Evolutionary conservation across 2,113 vertebrate genomes (phyloP), one percentile per base, ranked within the genome.

Genomic region (Edolisoma coerulescens): DNA sequence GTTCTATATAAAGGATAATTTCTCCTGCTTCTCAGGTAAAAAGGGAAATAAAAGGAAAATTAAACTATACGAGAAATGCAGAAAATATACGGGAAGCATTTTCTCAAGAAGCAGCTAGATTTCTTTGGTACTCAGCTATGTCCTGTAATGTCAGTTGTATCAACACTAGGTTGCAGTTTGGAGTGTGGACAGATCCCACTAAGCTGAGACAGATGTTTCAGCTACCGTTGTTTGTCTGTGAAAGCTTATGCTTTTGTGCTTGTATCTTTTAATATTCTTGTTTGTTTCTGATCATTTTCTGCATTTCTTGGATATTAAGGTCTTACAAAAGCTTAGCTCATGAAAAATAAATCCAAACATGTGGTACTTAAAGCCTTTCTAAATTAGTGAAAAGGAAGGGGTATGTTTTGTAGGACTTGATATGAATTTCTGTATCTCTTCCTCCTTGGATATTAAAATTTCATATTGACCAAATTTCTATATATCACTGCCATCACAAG

Each of bases 401-500:
- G 28, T 93, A 30, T 69, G 50, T 93, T 96, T 73, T 76, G 37
- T 88, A 91, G 93, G 90, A 90, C 87, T 75, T 83, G 57, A 78
- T 52, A 39, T 28, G 69, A 84, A 57, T 85, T 84, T 89, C 89
- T 63, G 0, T 78, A 39, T 77, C 76, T 95, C 89, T 93, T 95
- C 85, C 67, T 93, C 59, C n/a, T 59, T 60, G 42, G 35, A 77
- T 74, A 63, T 9, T 73, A 57, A 64, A 73, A 96, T 52, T 92
- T 63, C 59, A 42, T 85, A 63, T 94, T 88, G 94, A 73, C 82
- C 84, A 74, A 69, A 89, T 97, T 85, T 96, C 96, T 96, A 1
- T 94, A 57, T 91, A 87, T 97, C 98, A 98, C 98, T 93, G 96
- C 95, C 98, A 88, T 97, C 98, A 97, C 98, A 83, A 95, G 89